phyloP scores from a whole-genome alignment of 2,888 invertebrate genomes.

The Euspilapteryx auroguttella region DNA sequence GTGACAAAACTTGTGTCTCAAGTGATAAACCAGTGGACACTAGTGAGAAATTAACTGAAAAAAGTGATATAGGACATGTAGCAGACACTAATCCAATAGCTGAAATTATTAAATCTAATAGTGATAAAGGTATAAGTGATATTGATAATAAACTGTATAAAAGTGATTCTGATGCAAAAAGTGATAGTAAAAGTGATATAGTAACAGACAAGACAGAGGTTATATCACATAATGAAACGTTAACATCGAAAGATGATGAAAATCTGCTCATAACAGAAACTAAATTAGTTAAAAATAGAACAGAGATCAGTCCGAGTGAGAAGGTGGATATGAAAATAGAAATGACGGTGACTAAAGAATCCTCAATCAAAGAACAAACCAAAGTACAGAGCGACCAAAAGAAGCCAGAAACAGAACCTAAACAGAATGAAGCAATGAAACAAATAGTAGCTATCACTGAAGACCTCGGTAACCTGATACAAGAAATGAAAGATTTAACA shows the following conservation, averaged over 20 bases:
- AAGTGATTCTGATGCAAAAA: background rate
- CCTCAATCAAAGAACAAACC: no score
- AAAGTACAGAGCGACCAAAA: constrained; percentile 22
- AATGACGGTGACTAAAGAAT: constrained; percentile 21
- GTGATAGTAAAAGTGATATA: constrained; percentile 3
- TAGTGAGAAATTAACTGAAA: background rate
- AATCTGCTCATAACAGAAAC: constrained; percentile 21
- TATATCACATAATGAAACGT: constrained; percentile 20
- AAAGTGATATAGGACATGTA: constrained; percentile 1
- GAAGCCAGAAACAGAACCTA: constrained; percentile 6
- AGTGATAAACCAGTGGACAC: no score
- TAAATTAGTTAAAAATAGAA: constrained; percentile 22
- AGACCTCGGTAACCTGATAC: constrained; percentile 38
- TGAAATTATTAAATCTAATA: background rate
- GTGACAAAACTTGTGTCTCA: constrained; percentile 1
- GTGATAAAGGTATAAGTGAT: no score
- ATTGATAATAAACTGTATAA: background rate
- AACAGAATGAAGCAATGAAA: constrained; percentile 26
- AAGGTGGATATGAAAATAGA: constrained; percentile 20
- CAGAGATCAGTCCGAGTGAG: constrained; percentile 17
- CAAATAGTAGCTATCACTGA: constrained; percentile 38
- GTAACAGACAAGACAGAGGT: constrained; percentile 12
- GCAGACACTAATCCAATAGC: no score
- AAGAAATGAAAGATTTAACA: constrained; percentile 35
- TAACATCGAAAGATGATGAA: constrained; percentile 14